Evolutionary conservation across 2,113 vertebrate genomes (phyloP).

Genomic region (Xenopus tropicalis): DNA sequence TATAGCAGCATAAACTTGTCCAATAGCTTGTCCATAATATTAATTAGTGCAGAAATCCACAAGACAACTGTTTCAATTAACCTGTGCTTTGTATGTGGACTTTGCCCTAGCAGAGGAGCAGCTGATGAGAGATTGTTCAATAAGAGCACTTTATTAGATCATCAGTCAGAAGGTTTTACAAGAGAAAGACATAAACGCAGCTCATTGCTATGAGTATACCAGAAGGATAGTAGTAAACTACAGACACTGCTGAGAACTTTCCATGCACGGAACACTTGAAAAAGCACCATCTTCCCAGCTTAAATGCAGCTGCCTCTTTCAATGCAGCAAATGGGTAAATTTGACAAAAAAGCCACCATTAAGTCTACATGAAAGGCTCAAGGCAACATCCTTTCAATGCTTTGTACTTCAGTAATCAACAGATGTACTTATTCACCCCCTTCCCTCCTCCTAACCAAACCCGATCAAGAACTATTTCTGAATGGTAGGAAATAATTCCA

Average conservation of each 20-base stretch:
- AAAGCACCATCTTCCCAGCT: constrained; percentile 81
- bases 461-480: constrained; percentile 84
- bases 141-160: constrained; percentile 84
- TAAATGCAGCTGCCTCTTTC: constrained; percentile 86
- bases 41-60: not conserved
- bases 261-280: constrained; percentile 78
- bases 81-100: constrained; percentile 28
- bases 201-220: constrained; percentile 76
- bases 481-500: constrained; percentile 95
- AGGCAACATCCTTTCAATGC: constrained; percentile 87
- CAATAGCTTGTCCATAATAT: not conserved
- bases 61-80: constrained; percentile 17
- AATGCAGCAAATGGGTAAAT: constrained; percentile 85
- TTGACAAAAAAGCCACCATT: constrained; percentile 85
- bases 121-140: constrained; percentile 79
- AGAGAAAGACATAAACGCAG: constrained; percentile 76
- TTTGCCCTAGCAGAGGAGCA: constrained; percentile 55
- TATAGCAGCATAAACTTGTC: not conserved
- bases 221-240: constrained; percentile 74
- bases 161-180: constrained; percentile 77
- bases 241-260: constrained; percentile 82
- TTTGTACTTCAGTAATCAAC: constrained; percentile 90
- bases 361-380: constrained; percentile 84
- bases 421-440: constrained; percentile 88
- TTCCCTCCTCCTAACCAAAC: constrained; percentile 67